phyloP scores from a whole-genome alignment of 1,140 invertebrate genomes.

The Micrasema longulum region DNA sequence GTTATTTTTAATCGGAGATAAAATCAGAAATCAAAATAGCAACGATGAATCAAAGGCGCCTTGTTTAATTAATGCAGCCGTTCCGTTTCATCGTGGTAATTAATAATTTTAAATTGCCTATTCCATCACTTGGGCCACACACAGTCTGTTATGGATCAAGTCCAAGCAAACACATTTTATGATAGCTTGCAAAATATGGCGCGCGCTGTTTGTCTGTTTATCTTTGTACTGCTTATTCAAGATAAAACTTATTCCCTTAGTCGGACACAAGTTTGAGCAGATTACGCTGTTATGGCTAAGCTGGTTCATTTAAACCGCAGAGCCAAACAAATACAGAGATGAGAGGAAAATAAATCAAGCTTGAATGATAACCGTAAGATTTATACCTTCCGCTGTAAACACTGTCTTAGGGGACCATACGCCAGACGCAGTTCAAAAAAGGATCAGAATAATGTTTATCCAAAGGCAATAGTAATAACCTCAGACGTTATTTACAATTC shows the following conservation, averaged over 20 bases:
- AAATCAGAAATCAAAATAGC: no score
- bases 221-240: background rate
- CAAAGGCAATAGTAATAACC: slow-evolving; percentile 8
- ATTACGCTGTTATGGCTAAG: background rate
- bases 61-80: no score
- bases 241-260: slow-evolving; percentile 8
- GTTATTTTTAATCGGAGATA: no score
- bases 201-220: background rate
- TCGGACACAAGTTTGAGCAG: slow-evolving; percentile 7
- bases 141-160: no score
- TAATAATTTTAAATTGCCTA: no score
- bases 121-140: no score
- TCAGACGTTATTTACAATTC: background rate
- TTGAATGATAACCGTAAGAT: slow-evolving; percentile 52
- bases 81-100: no score
- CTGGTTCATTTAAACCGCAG: slow-evolving; percentile 10
- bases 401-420: background rate
- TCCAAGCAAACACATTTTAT: slow-evolving; percentile 9
- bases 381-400: slow-evolving; percentile 41
- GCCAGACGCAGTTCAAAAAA: background rate
- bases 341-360: slow-evolving; percentile 47
- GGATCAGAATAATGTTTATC: slow-evolving; percentile 19
- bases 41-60: no score
- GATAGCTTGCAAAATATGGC: slow-evolving; percentile 10
- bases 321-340: slow-evolving; percentile 2